Conservation (phyloP, 2,113 vertebrate genomes). For the Percina caprodes region DNA sequence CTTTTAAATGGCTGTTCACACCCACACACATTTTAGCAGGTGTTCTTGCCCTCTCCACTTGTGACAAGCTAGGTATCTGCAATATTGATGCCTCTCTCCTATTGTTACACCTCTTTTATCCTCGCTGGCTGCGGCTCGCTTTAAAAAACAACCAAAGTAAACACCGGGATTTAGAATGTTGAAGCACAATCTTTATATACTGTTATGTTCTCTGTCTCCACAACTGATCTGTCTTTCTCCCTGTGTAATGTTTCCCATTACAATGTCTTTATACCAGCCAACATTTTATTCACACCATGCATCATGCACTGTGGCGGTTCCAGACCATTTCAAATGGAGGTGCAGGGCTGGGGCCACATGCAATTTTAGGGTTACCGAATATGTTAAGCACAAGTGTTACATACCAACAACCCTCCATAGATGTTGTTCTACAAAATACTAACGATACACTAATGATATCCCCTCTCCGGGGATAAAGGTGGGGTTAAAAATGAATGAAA, state of each 20-base stretch:
- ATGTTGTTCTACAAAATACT: too few species aligned
- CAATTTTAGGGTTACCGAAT: too few species aligned
- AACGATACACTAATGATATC: too few species aligned
- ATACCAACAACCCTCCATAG: too few species aligned
- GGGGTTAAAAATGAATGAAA: too few species aligned
- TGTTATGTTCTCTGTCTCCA: constrained; percentile 14
- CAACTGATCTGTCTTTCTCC: constrained; percentile 20
- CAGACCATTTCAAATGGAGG: too few species aligned
- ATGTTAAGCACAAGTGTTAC: too few species aligned
- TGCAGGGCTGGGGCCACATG: too few species aligned
- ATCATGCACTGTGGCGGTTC: too few species aligned
- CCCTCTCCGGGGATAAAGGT: too few species aligned
- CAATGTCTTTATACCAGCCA: not conserved
- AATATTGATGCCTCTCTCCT: constrained; percentile 48
- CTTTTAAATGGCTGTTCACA: constrained; percentile 50
- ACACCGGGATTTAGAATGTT: constrained; percentile 42
- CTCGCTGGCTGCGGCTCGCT: constrained; percentile 12
- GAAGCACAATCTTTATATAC: constrained; percentile 28
- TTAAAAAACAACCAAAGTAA: constrained; percentile 23
- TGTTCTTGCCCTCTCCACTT: constrained; percentile 19
- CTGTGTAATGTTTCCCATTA: not conserved
- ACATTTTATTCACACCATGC: not conserved
- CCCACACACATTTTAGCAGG: constrained; percentile 33
- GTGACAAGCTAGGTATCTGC: constrained; percentile 39
- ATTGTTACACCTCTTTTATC: constrained; percentile 42